Conservation (phyloP, 2,888 invertebrate genomes). For the Lathronympha strigana region DNA sequence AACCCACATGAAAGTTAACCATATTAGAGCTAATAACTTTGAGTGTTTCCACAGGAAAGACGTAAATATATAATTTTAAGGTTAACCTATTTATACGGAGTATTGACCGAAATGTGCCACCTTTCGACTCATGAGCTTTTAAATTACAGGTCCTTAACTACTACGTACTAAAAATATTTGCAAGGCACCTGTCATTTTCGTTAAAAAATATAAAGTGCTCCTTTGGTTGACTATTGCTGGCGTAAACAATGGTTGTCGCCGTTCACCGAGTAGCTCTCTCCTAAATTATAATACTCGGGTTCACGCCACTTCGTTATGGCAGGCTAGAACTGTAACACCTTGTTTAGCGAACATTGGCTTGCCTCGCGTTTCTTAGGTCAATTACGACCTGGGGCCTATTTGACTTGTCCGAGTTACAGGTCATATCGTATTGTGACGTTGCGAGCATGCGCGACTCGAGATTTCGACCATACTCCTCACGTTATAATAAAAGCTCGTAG, state of each 20-base stretch:
- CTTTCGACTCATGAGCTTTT: too few species aligned
- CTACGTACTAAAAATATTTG: too few species aligned
- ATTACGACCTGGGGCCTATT: not conserved
- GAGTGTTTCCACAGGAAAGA: too few species aligned
- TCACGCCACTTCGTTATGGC: slow-evolving; percentile 12
- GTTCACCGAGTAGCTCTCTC: slow-evolving; percentile 56
- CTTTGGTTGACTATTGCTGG: not conserved
- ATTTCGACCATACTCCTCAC: not conserved
- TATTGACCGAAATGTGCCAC: too few species aligned
- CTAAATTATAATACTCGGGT: slow-evolving; percentile 56
- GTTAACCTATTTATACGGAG: too few species aligned
- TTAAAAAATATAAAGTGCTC: not conserved
- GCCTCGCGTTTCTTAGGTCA: not conserved
- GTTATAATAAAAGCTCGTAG: too few species aligned
- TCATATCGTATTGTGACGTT: not conserved
- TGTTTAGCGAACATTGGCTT: not conserved
- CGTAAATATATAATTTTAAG: too few species aligned
- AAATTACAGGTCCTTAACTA: too few species aligned
- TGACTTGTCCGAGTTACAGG: not conserved
- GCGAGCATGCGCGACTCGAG: not conserved
- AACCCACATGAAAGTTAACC: too few species aligned
- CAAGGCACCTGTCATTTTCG: too few species aligned
- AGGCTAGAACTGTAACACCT: slow-evolving; percentile 4
- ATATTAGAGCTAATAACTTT: too few species aligned
- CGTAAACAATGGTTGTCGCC: slow-evolving; percentile 50